A percentile compares a stretch with the other conserved stretches of the same genome.
Conservation (phyloP, 35 echinoderm and acorn worm species). For the Apostichopus japonicus region DNA sequence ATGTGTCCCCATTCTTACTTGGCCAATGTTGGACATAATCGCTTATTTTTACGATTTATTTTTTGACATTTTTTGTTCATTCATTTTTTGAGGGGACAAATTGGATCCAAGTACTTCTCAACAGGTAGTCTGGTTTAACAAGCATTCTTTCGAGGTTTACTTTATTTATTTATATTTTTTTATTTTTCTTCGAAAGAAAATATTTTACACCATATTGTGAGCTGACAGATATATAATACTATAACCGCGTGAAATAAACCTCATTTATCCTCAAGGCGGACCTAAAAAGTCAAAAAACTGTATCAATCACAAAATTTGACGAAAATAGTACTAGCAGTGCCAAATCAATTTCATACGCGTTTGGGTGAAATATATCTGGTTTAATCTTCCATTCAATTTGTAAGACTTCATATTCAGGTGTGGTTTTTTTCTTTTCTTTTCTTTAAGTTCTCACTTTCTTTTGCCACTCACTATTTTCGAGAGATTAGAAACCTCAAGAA, state of each 20-base stretch:
- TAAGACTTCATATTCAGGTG: background rate
- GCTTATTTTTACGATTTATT: background rate
- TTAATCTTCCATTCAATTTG: background rate
- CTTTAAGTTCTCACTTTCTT: background rate
- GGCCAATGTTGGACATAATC: background rate
- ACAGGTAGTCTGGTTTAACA: background rate
- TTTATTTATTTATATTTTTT: background rate
- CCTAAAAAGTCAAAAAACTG: background rate
- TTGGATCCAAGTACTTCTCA: background rate
- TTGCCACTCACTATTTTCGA: background rate
- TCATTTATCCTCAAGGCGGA: background rate
- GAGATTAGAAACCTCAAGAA: background rate
- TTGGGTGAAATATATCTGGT: background rate
- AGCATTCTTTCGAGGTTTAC: background rate
- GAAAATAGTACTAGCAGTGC: background rate
- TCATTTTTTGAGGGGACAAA: background rate
- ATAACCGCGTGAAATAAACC: background rate
- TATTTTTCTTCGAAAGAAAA: background rate
- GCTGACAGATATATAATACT: background rate
- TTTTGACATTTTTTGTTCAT: background rate
- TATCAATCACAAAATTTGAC: slow-evolving; percentile 10
- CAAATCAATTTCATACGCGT: background rate
- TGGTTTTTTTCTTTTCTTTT: background rate
- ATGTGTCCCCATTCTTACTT: background rate
- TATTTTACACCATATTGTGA: background rate